Evolutionary conservation across 2,113 vertebrate species (phyloP), one percentile per base, ranked within the genome.

Genomic region (Strix aluco): DNA sequence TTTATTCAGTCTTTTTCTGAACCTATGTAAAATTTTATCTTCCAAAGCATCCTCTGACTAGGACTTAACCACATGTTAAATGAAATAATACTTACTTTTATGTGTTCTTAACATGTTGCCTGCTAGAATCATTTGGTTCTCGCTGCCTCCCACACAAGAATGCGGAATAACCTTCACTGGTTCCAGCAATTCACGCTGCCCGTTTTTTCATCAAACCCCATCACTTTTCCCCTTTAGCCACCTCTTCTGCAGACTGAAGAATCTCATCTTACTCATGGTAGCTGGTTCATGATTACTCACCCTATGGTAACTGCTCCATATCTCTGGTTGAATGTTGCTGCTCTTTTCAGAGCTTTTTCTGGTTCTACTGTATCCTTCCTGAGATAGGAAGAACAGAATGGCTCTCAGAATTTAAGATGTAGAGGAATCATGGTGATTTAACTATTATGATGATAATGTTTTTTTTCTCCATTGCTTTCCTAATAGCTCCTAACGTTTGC

Each of bases 61-160:
- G 51, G 34, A 66, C 2, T 79, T 82, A 78, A 23, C 59, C 15
- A 6, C 3, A 0, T n/a, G 5, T 79, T 77, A 11, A 0, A 6
- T 36, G 27, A 65, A 84, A 18, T 54, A 82, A 58, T 13, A 30
- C 23, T 71, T 32, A 26, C 3, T 78, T 78, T 36, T 49, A 67
- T 29, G 27, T 63, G 40, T 38, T 77, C 36, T 75, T 51, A 67
- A 69, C 7, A 13, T 34, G 13, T 19, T 79, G 47, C 29, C 32
- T 58, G n/a, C 47, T 59, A 54, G 77, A 72, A 71, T 44, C 4
- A 75, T 27, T 63, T 91, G 29, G 6, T 32, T 23, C n/a, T 74
- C 2, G 1, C 29, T 63, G 61, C 32, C 9, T 34, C 55, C 23
- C n/a, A 55, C 44, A 32, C 26, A 63, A 75, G 74, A 71, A 47